Evolutionary conservation across 2,888 invertebrate genomes (phyloP), one percentile per base, ranked within the genome.

Genomic region (Scaptodrosophila latifasciaeformis): DNA sequence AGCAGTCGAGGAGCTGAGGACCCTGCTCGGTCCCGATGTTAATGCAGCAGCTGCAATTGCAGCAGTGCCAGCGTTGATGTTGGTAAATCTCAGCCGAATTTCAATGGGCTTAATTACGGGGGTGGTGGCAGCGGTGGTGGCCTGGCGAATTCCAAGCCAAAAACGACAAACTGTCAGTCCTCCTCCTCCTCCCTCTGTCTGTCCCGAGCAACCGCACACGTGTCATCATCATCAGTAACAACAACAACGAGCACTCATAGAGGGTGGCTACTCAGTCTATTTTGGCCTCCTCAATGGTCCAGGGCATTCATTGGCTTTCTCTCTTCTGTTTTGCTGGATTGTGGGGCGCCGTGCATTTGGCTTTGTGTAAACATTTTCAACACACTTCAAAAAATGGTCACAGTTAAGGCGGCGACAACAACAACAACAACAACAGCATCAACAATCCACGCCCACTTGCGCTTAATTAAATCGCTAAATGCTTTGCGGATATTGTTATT

Each of bases 391-490:
- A 53, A 51, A 54, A 56, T 24, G 45, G 61, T 61, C 50, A 61
- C 51, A 62, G 35, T 35, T 51, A 30, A n/a, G 50, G 39, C 31
- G 31, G 30, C 42, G n/a, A 42, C 42, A 37, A 17, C 37, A 37
- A 24, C 42, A 24, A 18, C 21, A 39, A 39, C 50, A 49, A 31
- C 49, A 13, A 13, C 18, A 27, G 17, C 35, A 39, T 47, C 58
- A 54, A 54, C 53, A 52, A 51, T 49, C 54, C 56, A 60, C 52
- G 62, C 65, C 56, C 79, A 70, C 59, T 72, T 69, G 62, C 57
- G 80, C 65, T 70, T 80, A 80, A 74, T 74, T 74, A 72, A 80
- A 67, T 54, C 62, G 59, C 80, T 80, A 74, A 77, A 74, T 65
- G 59, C 55, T 58, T 49, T 29, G 65, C 70, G 65, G 59, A 61